Conservation (phyloP, 92 coral and sea anemone genomes). For the Plumapathes pennacea region DNA sequence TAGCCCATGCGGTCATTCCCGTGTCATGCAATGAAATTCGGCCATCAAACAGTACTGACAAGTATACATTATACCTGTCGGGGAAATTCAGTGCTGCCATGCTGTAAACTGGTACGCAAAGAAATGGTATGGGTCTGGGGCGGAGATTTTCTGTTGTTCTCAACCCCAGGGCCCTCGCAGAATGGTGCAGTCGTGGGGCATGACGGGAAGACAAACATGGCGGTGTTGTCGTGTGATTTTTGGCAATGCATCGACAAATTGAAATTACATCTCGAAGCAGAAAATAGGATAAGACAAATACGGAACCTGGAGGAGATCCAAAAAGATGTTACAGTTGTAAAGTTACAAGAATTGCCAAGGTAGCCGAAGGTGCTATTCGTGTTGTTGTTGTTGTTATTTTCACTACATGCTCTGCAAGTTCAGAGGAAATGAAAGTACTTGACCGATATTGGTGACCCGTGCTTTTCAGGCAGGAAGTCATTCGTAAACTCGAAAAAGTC, state of each 20-base stretch:
- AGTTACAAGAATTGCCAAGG: slow-evolving; percentile 56
- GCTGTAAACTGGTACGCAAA: no score
- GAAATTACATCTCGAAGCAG: slow-evolving; percentile 47
- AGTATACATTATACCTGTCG: no score
- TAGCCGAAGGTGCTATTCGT: neutral
- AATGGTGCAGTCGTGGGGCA: no score
- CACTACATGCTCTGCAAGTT: slow-evolving; percentile 15
- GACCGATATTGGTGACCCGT: neutral
- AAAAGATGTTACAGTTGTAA: slow-evolving; percentile 27
- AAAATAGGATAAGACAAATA: slow-evolving; percentile 46
- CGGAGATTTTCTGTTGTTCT: no score
- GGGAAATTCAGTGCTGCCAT: no score
- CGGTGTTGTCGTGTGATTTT: slow-evolving; percentile 38
- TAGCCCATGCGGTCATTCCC: no score
- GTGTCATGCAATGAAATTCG: no score
- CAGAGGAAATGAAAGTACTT: neutral
- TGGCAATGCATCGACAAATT: slow-evolving; percentile 68
- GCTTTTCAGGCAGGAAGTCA: slow-evolving; percentile 62
- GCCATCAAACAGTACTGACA: no score
- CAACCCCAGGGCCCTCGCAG: no score
- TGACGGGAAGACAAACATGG: slow-evolving; percentile 62
- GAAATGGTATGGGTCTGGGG: no score
- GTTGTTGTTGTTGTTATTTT: neutral
- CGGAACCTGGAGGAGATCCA: slow-evolving; percentile 15
- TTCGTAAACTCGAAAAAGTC: slow-evolving; percentile 62